Base-by-base conservation (phyloP, 2,797 vertebrate genomes). In the Leucoraja ocellata region DNA sequence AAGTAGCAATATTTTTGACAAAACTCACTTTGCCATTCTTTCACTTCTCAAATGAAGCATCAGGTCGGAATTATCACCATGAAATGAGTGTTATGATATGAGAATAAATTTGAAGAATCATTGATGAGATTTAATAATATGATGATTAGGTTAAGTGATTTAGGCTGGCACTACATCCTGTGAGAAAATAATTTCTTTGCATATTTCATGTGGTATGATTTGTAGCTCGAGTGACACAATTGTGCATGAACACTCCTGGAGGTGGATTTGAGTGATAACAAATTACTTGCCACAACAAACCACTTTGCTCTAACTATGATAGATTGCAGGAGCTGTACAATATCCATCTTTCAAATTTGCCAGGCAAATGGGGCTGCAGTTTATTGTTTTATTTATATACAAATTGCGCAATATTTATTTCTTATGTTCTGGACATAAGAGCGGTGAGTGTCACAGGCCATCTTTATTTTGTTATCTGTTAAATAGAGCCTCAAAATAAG, bases 241-340 rank as follows among this genome's bases (percentile, higher is more conserved):
- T 88, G 65, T 88, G 63, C 14, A 23, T 32, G 63, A 88, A 10
- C 8, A 68, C 14, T 88, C 61, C 58, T 63, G 84, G n/a, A 68
- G 63, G 16, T 68, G n/a, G 84, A 68, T 68, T 68, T 88, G 63
- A 88, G 84, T 21, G n/a, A 36, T 88, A 88, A 36, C 84, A 88
- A 68, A 88, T 88, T 68, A 88, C 84, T 68, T 88, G 84, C 84
- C 84, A 88, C 84, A 68, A 68, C 84, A 65, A 86, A 88, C 65
- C 84, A 88, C 63, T 88, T 88, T 88, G 61, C 14, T 36, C n/a
- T 68, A 88, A 68, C 61, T 18, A 88, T 65, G 84, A 88, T 88
- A 36, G 63, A 88, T 68, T 88, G 63, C n/a, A 36, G 63, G 18
- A 36, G 61, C 84, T 88, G n/a, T 32, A 88, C 16, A 21, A 7